Conservation (phyloP, 53 echinoderm and acorn worm genomes). For the Actinopyga echinites region DNA sequence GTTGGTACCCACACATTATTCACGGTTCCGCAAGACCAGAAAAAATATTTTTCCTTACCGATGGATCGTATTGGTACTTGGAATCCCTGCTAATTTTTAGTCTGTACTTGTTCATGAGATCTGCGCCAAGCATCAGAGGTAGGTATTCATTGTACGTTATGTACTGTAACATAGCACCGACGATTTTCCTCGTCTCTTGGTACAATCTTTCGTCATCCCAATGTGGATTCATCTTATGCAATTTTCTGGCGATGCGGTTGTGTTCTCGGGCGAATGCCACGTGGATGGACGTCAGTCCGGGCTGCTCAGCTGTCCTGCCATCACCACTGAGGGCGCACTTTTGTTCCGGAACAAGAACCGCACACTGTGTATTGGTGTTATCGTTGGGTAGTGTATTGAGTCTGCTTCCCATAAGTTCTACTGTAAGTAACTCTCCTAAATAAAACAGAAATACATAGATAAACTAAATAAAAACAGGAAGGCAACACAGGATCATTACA, state of each 20-base stretch:
- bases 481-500: too few relatives aligned
- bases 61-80: neutral
- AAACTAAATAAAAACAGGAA: too few relatives aligned
- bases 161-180: slow-evolving; percentile 72
- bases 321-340: slow-evolving; percentile 63
- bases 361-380: neutral
- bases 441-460: neutral
- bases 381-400: slow-evolving; percentile 23
- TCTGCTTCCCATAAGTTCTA: neutral
- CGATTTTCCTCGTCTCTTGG: slow-evolving; percentile 72
- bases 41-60: neutral
- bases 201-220: slow-evolving; percentile 51
- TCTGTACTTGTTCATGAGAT: neutral
- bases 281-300: slow-evolving; percentile 74
- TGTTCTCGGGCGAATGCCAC: slow-evolving; percentile 75
- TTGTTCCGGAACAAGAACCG: neutral
- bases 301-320: slow-evolving; percentile 72
- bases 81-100: neutral
- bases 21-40: too few relatives aligned
- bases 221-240: slow-evolving; percentile 37
- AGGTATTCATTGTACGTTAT: slow-evolving; percentile 82
- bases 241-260: slow-evolving; percentile 59
- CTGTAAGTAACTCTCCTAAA: neutral
- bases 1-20: too few relatives aligned
- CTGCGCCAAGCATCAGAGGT: slow-evolving; percentile 46